Conservation (phyloP, 2,797 vertebrate species). For the Champsocephalus gunnari region DNA sequence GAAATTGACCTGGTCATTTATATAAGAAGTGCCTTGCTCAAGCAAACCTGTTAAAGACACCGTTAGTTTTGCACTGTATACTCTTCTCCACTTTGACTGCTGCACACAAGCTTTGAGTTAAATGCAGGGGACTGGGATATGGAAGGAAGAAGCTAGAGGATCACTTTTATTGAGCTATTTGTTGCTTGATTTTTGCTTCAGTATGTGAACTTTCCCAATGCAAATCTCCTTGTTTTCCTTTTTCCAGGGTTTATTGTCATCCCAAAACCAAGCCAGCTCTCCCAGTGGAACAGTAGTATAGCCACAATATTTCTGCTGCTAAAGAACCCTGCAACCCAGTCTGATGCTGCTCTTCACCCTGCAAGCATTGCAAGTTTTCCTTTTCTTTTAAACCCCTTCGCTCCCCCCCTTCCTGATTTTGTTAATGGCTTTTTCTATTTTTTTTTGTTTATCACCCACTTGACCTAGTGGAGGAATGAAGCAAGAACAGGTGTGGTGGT, state of each 20-base stretch:
- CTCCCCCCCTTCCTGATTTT: slow-evolving; percentile 43
- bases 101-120: slow-evolving; percentile 41
- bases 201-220: slow-evolving; percentile 79
- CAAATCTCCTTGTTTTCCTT: slow-evolving; percentile 89
- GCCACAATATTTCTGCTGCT: slow-evolving; percentile 90
- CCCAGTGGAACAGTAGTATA: slow-evolving; percentile 98
- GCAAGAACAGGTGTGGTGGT: slow-evolving; percentile 69
- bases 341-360: slow-evolving; percentile 89
- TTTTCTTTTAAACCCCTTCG: slow-evolving; percentile 64
- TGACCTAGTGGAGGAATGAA: slow-evolving; percentile 72
- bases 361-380: slow-evolving; percentile 87
- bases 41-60: slow-evolving; percentile 47
- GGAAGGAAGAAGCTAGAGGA: slow-evolving; percentile 41
- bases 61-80: slow-evolving; percentile 39
- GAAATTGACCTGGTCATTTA: background rate
- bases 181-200: slow-evolving; percentile 71
- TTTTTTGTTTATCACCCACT: slow-evolving; percentile 70
- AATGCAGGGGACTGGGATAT: slow-evolving; percentile 29
- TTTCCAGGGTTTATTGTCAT: slow-evolving; percentile 95
- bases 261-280: slow-evolving; percentile 97
- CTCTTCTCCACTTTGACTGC: slow-evolving; percentile 39
- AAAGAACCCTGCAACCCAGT: slow-evolving; percentile 89
- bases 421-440: slow-evolving; percentile 67
- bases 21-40: slow-evolving; percentile 59
- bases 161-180: slow-evolving; percentile 58